Percentiles rank a stretch among this genome's conserved stretches.
Conservation (phyloP, 2,113 vertebrate species). For the Ancistrus triradiatus region DNA sequence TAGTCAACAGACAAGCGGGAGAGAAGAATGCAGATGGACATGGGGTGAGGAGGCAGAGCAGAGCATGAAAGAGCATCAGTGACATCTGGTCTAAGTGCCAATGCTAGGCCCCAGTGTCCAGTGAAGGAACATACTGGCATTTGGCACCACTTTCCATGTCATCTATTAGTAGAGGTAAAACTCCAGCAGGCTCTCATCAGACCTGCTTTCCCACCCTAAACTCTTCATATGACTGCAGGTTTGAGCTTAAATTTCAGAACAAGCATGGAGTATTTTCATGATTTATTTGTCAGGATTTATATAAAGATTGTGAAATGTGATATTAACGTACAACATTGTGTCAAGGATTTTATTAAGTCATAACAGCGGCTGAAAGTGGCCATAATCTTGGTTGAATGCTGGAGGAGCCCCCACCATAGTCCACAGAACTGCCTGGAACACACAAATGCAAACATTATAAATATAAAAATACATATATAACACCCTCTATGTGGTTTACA, state of each 20-base stretch:
- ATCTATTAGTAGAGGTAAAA: constrained; percentile 59
- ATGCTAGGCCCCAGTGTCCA: constrained; percentile 54
- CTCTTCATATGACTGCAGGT: no score
- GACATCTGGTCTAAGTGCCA: constrained; percentile 60
- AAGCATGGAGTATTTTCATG: no score
- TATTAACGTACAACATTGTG: no score
- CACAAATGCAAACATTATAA: constrained; percentile 18
- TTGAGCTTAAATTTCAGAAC: no score
- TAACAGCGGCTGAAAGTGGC: background rate
- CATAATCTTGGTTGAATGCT: no score
- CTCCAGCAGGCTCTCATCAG: constrained; percentile 33
- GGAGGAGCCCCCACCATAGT: no score
- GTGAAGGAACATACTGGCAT: constrained; percentile 62
- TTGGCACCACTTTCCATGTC: constrained; percentile 57
- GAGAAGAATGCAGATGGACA: constrained; percentile 5
- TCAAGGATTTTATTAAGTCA: constrained; percentile 4
- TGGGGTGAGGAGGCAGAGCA: constrained; percentile 30
- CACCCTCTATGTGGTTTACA: background rate
- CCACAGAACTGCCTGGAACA: constrained; percentile 2
- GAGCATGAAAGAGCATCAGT: constrained; percentile 50
- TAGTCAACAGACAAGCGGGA: no score
- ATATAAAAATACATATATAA: no score
- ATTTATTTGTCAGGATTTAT: no score
- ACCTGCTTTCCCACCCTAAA: background rate
- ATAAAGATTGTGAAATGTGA: no score